Evolutionary conservation across 2,888 invertebrate genomes (phyloP).

Genomic region (Drosophila quinaria): DNA sequence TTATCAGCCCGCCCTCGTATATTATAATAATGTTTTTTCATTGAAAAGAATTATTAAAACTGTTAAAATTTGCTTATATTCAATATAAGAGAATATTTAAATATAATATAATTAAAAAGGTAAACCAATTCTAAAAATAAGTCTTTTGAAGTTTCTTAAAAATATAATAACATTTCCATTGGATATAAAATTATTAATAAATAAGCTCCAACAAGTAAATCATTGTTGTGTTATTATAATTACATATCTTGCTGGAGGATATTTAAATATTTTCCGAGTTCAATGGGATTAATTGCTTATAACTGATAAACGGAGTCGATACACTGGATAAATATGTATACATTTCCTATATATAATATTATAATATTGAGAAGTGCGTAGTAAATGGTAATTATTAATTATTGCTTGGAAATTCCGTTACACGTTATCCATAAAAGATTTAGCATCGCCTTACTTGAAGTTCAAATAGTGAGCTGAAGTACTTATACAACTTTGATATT

Average conservation of each 20-base stretch:
- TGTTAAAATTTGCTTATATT: no score
- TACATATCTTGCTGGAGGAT: background rate
- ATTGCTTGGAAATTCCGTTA: constrained; percentile 4
- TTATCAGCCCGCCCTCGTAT: no score
- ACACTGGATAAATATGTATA: background rate
- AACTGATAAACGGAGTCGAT: constrained; percentile 4
- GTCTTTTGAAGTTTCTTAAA: background rate
- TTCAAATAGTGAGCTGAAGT: constrained; percentile 5
- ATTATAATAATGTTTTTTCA: no score
- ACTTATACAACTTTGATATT: constrained; percentile 34
- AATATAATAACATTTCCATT: background rate
- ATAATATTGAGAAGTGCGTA: constrained; percentile 23
- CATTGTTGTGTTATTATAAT: background rate
- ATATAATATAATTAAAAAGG: background rate
- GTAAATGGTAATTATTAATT: constrained; percentile 20
- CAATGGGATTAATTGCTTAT: constrained; percentile 6
- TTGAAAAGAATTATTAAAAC: no score
- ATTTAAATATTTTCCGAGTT: background rate
- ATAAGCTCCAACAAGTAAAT: background rate
- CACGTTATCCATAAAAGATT: constrained; percentile 21
- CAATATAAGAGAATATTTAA: background rate
- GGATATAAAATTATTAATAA: background rate
- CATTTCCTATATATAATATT: background rate
- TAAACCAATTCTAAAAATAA: no score
- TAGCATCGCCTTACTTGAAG: background rate